These are phyloP conservation scores for Chaetodon trifascialis DNA, from an alignment of 2,113 vertebrate species.

Conservation along the genomic window DNA sequence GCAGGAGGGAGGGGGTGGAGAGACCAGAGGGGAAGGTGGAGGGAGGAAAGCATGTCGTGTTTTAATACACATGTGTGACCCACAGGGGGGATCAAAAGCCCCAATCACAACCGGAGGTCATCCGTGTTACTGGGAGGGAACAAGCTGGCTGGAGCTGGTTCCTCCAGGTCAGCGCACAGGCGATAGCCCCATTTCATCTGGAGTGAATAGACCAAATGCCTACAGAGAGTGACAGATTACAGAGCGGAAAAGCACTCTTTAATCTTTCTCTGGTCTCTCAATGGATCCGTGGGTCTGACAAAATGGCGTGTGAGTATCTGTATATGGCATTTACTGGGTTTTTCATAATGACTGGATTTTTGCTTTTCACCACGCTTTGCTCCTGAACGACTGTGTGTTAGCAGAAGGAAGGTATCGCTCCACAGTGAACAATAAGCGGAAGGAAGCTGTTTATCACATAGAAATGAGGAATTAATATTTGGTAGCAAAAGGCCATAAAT, in stretches of 20 bases:
- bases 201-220: slow-evolving; percentile 42
- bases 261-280: slow-evolving; percentile 44
- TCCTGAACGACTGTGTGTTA: slow-evolving; percentile 13
- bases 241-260: slow-evolving; percentile 31
- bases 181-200: slow-evolving; percentile 55
- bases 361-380: slow-evolving; percentile 11
- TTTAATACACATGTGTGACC: slow-evolving; percentile 67
- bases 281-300: slow-evolving; percentile 24
- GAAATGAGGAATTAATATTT: neutral
- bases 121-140: slow-evolving; percentile 52
- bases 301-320: slow-evolving; percentile 31
- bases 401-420: neutral
- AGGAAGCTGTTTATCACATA: neutral
- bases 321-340: neutral
- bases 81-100: slow-evolving; percentile 48
- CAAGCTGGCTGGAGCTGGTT: slow-evolving; percentile 46
- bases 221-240: slow-evolving; percentile 47
- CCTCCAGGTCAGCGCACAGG: slow-evolving; percentile 72
- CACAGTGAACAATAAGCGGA: neutral
- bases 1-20: neutral
- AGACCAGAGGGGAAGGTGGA: neutral
- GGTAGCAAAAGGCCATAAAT: slow-evolving; percentile 14
- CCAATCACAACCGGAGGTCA: slow-evolving; percentile 74
- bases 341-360: slow-evolving; percentile 16
- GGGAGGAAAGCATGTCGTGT: slow-evolving; percentile 27